Conservation (phyloP, 1,140 invertebrate species). For the Monochamus saltuarius region DNA sequence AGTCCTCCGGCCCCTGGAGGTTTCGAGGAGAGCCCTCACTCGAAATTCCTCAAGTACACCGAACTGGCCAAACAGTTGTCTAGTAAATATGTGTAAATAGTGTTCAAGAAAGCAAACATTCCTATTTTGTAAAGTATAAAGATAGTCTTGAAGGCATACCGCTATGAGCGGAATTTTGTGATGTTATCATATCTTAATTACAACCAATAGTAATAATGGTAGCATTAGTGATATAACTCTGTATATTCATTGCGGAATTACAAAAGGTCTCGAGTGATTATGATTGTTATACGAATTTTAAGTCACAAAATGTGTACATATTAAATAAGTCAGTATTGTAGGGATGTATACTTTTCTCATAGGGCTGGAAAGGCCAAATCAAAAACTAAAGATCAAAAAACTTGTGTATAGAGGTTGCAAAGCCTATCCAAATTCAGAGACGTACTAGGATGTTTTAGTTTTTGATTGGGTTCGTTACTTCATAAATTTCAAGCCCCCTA, state of each 20-base stretch:
- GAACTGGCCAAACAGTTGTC: conserved; percentile 94
- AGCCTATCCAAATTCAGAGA: conserved; percentile 17
- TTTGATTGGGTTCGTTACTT: conserved; percentile 7
- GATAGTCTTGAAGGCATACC: conserved; percentile 42
- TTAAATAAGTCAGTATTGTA: conserved; percentile 48
- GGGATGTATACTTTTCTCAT: conserved; percentile 39
- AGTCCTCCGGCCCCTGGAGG: conserved; percentile 53
- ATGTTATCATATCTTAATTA: conserved; percentile 53
- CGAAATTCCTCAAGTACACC: conserved; percentile 95
- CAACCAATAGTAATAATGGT: conserved; percentile 47
- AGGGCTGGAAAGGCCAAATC: conserved; percentile 13
- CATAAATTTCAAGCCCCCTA: conserved; percentile 16
- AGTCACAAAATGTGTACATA: conserved; percentile 45
- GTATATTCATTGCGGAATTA: conserved; percentile 42
- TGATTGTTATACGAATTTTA: conserved; percentile 52
- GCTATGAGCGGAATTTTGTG: conserved; percentile 48
- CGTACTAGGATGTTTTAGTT: conserved; percentile 17
- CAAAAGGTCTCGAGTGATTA: conserved; percentile 48
- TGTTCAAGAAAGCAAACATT: conserved; percentile 40
- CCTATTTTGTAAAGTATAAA: conserved; percentile 43
- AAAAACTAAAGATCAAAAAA: conserved; percentile 13
- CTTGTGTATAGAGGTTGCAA: conserved; percentile 6
- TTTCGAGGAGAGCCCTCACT: conserved; percentile 90
- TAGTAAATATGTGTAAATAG: conserved; percentile 85
- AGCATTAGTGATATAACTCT: conserved; percentile 38